Conservation (phyloP, 37 sponge, comb jelly and placozoan species). For the Lycopodina hypogea region DNA sequence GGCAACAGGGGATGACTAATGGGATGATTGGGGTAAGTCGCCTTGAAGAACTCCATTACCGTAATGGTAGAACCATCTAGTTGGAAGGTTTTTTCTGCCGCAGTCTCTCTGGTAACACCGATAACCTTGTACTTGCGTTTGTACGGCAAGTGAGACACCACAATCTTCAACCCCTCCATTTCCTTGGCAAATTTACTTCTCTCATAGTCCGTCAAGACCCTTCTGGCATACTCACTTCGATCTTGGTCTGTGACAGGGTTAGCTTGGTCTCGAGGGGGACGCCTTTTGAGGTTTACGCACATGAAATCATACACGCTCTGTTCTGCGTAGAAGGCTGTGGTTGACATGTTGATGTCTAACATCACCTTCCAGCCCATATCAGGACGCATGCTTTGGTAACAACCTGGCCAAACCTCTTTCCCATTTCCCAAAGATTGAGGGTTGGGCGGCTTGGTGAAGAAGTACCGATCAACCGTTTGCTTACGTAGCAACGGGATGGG, state of each 20-base stretch:
- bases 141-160: conserved; percentile 45
- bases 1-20: conserved; percentile 62
- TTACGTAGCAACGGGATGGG: conserved; percentile 19
- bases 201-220: conserved; percentile 27
- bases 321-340: conserved; percentile 84
- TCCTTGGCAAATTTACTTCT: conserved; percentile 42
- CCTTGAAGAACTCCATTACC: conserved; percentile 53
- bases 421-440: conserved; percentile 47
- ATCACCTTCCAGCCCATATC: conserved; percentile 45
- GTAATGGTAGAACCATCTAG: conserved; percentile 21
- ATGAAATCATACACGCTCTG: conserved; percentile 78
- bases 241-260: background rate
- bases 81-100: conserved; percentile 1
- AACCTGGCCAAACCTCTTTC: conserved; percentile 67
- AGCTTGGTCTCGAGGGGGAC: conserved; percentile 7
- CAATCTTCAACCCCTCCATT: conserved; percentile 64
- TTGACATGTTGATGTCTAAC: conserved; percentile 59
- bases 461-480: conserved; percentile 45
- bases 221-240: background rate
- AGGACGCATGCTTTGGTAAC: conserved; percentile 54
- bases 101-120: background rate
- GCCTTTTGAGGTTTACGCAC: conserved; percentile 25
- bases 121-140: conserved; percentile 44
- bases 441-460: conserved; percentile 13
- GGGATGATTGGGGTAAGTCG: conserved; percentile 26